Base-by-base conservation (phyloP, 2,888 invertebrate genomes). In the Balanococcus diminutus region DNA sequence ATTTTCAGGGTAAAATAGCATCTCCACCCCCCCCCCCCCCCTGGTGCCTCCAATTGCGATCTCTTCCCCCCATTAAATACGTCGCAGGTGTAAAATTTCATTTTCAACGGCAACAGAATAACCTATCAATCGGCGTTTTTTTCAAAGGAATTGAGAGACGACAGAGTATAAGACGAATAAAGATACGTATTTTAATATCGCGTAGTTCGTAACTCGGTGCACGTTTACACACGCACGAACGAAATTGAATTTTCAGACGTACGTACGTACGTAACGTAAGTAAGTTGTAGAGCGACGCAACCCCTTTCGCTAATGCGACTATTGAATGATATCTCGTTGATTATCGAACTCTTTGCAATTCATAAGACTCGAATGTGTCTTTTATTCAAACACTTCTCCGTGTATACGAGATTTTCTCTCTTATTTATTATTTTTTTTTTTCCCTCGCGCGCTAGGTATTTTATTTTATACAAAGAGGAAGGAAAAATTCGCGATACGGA, bases 331-430 rank as follows among this genome's bases (percentile, higher is more conserved):
- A 79, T 31, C 75, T 79, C 75, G 75, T 79, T 79, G 75, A 79
- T 79, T 79, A 79, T 79, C 75, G 75, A 79, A 79, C 75, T 79
- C 75, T 79, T 79, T 79, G 75, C 75, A 79, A 79, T 79, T 79
- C 75, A 79, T 79, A 79, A 79, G 75, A 79, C 32, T 32, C 75
- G 75, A 79, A 79, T 79, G 75, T 79, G 75, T 79, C 75, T 79
- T 79, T 79, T 79, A 79, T 79, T 79, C 75, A 31, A 72, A 72
- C 72, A 79, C 75, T 36, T 79, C 75, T 79, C n/a, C n/a, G 75
- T 79, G 32, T 79, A 79, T 79, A 79, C 75, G 75, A 79, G 36
- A 31, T 72, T 31, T 56, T 56, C 56, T 56, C 56, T 56, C 56
- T 56, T 56, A 56, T 56, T 51, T 56, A 56, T 56, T 56, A 56